Evolutionary conservation across 2,797 vertebrate genomes (phyloP), one percentile per base, ranked within the genome.

Genomic region (Lacerta bilineata): DNA sequence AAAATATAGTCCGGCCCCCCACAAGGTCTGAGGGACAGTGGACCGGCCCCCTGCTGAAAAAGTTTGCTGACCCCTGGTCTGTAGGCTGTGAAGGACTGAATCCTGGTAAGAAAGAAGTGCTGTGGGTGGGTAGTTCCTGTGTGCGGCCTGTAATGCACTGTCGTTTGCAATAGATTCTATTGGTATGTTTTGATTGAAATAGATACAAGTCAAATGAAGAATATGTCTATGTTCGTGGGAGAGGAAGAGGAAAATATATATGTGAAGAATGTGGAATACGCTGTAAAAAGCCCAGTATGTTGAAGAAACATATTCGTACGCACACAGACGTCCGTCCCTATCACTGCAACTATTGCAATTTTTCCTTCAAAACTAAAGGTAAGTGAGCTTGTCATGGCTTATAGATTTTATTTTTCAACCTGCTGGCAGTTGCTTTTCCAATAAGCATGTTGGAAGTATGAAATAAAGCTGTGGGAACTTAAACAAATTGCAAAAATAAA

Each of bases 301-400:
- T 99, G 92, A 98, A 99, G 94, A 99, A 99, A 95, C 99, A 99
- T 92, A 99, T 99, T 91, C 98, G 99, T 90, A 99, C 99, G 1
- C 99, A 99, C 93, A 99, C 99, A 0, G 99, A 99, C 87, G 98
- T 99, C 66, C 98, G 99, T 90, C 99, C 99, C 0, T 99, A 99
- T 96, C 99, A 99, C 95, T 99, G 99, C 95, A 97, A 97, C 84
- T 98, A 98, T 96, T 99, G 99, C 96, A 99, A 99, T 96, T 99
- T 99, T 92, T 99, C 99, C 93, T 99, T 99, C 95, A 99, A 99
- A 97, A 99, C 99, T 0, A 99, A 99, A 98, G 99, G 99, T 99
- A 96, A 20, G 83, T 82, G 23, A 39, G 3, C 69, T 85, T 69
- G 0, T 18, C 39, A 11, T 20, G 5, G 0, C 23, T 6, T 8